phyloP scores from a whole-genome alignment of 2,113 vertebrate genomes.

The Corythoichthys intestinalis region DNA sequence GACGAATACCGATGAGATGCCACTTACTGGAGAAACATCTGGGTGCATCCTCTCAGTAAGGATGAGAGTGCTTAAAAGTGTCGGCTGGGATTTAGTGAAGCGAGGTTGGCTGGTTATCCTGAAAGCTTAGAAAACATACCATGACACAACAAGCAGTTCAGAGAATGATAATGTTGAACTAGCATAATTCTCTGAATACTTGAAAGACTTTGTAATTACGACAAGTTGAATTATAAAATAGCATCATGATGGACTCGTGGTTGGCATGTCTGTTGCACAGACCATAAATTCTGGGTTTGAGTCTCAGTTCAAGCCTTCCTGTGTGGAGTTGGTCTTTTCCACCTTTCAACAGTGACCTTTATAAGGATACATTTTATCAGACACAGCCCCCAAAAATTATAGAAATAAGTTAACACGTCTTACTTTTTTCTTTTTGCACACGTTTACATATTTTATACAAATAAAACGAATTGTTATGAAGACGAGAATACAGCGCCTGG shows the following conservation, averaged over 20 bases:
- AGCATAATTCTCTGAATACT: not conserved
- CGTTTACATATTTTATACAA: too few species aligned
- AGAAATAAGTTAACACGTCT: too few species aligned
- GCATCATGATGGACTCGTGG: not conserved
- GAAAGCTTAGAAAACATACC: not conserved
- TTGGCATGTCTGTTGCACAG: too few species aligned
- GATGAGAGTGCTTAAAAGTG: constrained; percentile 1
- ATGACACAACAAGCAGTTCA: not conserved
- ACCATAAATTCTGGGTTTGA: not conserved
- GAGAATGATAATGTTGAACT: not conserved
- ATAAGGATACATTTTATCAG: too few species aligned
- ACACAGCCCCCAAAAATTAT: too few species aligned
- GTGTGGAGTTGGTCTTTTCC: too few species aligned
- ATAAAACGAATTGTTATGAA: too few species aligned
- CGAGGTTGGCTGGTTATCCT: constrained; percentile 1
- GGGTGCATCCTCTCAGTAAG: not conserved
- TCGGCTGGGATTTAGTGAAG: constrained; percentile 3
- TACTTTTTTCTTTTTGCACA: too few species aligned
- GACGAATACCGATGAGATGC: constrained; percentile 30
- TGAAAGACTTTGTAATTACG: not conserved
- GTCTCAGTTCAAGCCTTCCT: too few species aligned
- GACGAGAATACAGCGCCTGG: too few species aligned
- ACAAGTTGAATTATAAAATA: not conserved
- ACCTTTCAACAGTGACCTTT: too few species aligned
- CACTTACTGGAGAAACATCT: not conserved